Evolutionary conservation across 2,797 vertebrate species (phyloP).

Genomic region (Rhinogobio ventralis): DNA sequence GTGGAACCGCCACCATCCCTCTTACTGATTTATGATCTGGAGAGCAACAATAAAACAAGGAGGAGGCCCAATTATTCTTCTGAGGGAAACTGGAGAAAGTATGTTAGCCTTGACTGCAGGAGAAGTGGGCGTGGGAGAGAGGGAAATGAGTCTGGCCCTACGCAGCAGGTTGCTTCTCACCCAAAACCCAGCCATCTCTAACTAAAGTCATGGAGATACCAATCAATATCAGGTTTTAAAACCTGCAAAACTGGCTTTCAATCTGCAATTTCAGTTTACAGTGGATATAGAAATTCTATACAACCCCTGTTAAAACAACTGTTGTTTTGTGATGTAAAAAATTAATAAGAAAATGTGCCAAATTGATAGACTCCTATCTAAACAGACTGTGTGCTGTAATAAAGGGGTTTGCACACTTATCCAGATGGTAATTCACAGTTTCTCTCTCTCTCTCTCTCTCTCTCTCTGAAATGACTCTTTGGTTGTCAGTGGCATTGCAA

Average conservation of each 20-base stretch:
- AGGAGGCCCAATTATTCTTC: constrained; percentile 61
- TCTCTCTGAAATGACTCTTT: no score
- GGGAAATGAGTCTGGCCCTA: background rate
- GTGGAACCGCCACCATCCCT: constrained; percentile 63
- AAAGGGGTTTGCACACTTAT: no score
- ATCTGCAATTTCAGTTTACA: background rate
- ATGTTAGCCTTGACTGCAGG: constrained; percentile 55
- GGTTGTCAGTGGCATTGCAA: no score
- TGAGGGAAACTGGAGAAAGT: constrained; percentile 68
- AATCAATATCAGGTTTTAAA: background rate
- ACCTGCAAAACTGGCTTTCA: background rate
- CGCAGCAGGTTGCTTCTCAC: constrained; percentile 6
- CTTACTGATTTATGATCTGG: constrained; percentile 73
- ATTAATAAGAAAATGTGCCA: background rate
- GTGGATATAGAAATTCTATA: background rate
- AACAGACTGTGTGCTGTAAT: no score
- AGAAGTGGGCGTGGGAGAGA: constrained; percentile 26
- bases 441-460: no score
- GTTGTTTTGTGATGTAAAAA: background rate
- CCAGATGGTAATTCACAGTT: no score
- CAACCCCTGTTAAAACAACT: background rate
- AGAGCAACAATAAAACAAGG: constrained; percentile 68
- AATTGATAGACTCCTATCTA: background rate
- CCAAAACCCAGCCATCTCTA: background rate
- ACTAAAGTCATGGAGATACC: background rate